phyloP scores from a whole-genome alignment of 2,888 invertebrate species.

The Eledone cirrhosa region DNA sequence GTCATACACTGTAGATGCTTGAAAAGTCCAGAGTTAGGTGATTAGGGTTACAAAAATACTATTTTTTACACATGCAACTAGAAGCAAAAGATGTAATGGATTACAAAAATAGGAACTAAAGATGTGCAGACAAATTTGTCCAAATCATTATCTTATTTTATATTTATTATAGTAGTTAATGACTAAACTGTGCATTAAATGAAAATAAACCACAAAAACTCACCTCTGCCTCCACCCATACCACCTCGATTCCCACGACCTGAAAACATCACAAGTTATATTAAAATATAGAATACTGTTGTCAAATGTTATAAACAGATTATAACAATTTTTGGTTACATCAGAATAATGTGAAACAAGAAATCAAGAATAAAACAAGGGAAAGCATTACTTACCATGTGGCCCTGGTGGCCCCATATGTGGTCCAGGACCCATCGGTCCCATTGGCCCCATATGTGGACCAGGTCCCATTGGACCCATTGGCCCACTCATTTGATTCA shows the following conservation, averaged over 20 bases:
- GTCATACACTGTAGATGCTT: too few species aligned
- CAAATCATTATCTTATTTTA: too few species aligned
- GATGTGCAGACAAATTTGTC: too few species aligned
- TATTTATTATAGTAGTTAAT: too few species aligned
- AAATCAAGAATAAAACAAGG: not conserved
- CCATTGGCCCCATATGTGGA: not conserved
- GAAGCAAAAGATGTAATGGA: too few species aligned
- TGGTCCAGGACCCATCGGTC: conserved; percentile 1
- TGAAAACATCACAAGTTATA: not conserved
- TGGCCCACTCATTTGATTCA: conserved; percentile 18
- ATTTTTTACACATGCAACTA: too few species aligned
- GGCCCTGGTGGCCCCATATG: conserved; percentile 24
- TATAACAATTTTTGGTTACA: not conserved
- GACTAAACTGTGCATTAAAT: not conserved
- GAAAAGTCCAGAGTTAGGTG: too few species aligned
- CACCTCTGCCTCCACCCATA: conserved; percentile 25
- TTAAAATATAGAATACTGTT: not conserved
- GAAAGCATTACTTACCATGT: not conserved
- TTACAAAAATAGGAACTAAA: too few species aligned
- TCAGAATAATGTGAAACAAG: too few species aligned
- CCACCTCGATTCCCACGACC: conserved; percentile 22
- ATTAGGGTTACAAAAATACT: too few species aligned
- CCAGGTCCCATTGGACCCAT: conserved; percentile 8
- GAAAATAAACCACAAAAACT: not conserved
- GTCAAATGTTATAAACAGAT: not conserved